A percentile compares a stretch with the other conserved stretches of the same genome.
These are phyloP conservation scores for Lagodon rhomboides DNA, from an alignment of 2,797 vertebrate genomes.

Conservation along the genomic window DNA sequence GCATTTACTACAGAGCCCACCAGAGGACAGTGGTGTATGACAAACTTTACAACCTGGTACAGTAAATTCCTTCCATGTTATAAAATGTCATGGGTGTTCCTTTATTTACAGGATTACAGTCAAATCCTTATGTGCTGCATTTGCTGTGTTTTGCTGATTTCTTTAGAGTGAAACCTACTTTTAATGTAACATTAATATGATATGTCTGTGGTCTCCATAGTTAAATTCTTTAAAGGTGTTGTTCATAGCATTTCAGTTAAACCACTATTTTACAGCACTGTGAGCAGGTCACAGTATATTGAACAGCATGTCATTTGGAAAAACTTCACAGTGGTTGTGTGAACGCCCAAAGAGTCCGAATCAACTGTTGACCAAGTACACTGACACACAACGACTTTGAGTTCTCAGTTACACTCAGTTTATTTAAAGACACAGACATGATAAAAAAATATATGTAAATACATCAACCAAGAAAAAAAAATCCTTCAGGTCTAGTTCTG, in stretches of 20 bases:
- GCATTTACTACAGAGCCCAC: not conserved
- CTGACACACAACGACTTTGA: too few relatives aligned
- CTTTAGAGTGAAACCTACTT: not conserved
- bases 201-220: not conserved
- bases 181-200: not conserved
- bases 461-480: too few relatives aligned
- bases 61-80: not conserved
- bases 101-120: not conserved
- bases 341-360: too few relatives aligned
- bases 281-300: not conserved
- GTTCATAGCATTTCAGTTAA: not conserved
- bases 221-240: conserved; percentile 7
- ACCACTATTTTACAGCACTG: not conserved
- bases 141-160: not conserved
- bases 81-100: not conserved
- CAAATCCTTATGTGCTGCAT: not conserved
- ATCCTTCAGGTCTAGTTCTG: too few relatives aligned
- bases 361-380: too few relatives aligned
- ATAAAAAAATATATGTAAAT: too few relatives aligned
- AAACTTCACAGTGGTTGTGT: too few relatives aligned
- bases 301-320: not conserved
- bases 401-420: too few relatives aligned
- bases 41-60: not conserved
- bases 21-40: conserved; percentile 11
- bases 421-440: too few relatives aligned